Base-by-base conservation (phyloP, 1,140 invertebrate species). In the Hyposmocoma kahamanoa region DNA sequence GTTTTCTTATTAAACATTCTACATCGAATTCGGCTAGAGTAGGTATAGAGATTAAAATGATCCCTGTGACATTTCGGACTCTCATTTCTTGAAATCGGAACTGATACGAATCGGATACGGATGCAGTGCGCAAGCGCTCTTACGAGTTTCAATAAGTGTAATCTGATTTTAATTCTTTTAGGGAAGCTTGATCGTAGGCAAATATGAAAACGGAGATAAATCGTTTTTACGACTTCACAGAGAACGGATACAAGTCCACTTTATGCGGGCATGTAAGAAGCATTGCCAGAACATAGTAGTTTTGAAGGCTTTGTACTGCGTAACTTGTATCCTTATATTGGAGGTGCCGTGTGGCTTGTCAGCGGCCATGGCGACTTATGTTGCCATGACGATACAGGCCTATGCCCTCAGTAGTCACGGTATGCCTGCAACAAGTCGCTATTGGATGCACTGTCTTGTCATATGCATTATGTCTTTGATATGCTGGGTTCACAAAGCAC, bases 301-400 rank as follows among this genome's bases (percentile, higher is more conserved):
- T 55, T 53, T 90, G 15, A 88, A 89, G 45, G 76, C 75, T 10
- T 72, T 82, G 0, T 91, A 88, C 54, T 84, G 84, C 17, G 83
- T 87, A 0, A 71, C 90, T 1, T 88, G 87, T 18, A 59, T 88
- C n/a, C 69, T 89, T 0, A 79, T 87, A 1, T 55, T 89, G 2
- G 89, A 90, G 67, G 79, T 91, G 19, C 89, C 90, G 2, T 90
- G 88, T 46, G 88, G 88, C 0, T 86, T 89, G 47, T 89, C 87
- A 1, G 88, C 89, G 10, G 87, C 89, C 0, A 77, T 86, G 20
- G 60, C 88, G 3, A 84, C 86, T 1, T 90, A 88, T 48, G 75
- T 90, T 13, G 65, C 74, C 0, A 90, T 90, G 88, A 82, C 86
- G 19, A 67, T 90, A 11, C 90, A 90, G 62, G 87, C 89, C 22